These are phyloP conservation scores for Sphyrna mokarran DNA, from an alignment of 2,113 vertebrate species.

Conservation along the genomic window DNA sequence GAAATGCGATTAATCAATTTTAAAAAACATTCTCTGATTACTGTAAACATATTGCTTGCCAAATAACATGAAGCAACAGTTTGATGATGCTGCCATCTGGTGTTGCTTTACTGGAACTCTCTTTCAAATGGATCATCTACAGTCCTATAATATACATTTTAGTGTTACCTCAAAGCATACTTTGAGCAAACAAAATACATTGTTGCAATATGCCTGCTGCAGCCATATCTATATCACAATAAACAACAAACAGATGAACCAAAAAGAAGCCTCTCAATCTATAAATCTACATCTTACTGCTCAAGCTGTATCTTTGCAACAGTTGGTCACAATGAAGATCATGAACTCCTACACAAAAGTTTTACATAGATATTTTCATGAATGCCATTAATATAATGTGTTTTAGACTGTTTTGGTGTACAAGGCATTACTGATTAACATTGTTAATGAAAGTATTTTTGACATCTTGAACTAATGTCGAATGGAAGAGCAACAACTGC, in stretches of 20 bases:
- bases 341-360: neutral
- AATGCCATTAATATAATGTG: neutral
- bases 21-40: neutral
- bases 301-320: neutral
- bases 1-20: neutral
- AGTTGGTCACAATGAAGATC: neutral
- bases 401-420: too few relatives aligned
- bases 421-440: too few relatives aligned
- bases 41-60: neutral
- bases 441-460: too few relatives aligned
- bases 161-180: neutral
- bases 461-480: too few relatives aligned
- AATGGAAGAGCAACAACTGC: too few relatives aligned
- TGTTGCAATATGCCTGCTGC: neutral
- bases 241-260: neutral
- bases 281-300: neutral
- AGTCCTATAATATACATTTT: neutral
- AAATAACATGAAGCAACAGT: neutral
- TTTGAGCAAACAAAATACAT: neutral
- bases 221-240: neutral
- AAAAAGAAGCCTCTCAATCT: neutral
- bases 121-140: neutral
- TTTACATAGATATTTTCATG: neutral
- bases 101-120: neutral
- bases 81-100: slow-evolving; percentile 34